These are phyloP conservation scores for Autographa gamma DNA, from an alignment of 2,888 invertebrate species.

Conservation along the genomic window DNA sequence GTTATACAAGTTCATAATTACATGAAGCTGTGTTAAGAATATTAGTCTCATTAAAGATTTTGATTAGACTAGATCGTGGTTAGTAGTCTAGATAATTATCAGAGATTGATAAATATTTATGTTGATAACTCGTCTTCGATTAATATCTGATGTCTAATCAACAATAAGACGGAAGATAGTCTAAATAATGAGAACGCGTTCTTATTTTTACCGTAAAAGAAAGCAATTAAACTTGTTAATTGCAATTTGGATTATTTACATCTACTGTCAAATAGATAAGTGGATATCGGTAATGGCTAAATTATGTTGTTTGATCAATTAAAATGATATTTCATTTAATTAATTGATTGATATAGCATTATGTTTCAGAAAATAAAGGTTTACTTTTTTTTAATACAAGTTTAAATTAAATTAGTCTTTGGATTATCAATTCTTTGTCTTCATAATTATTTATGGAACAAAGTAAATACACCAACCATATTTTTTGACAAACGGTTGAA, in stretches of 20 bases:
- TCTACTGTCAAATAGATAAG: not conserved
- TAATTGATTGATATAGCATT: not conserved
- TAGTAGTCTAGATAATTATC: not conserved
- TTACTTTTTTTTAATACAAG: too few species aligned
- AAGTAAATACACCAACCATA: too few species aligned
- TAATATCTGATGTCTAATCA: not conserved
- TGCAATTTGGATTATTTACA: not conserved
- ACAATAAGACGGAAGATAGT: not conserved
- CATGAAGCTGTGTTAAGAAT: too few species aligned
- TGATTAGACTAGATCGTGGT: not conserved
- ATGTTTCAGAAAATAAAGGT: not conserved
- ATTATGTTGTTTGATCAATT: slow-evolving; percentile 1
- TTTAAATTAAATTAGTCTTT: too few species aligned
- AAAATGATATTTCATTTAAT: not conserved
- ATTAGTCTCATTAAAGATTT: not conserved
- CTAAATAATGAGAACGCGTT: not conserved
- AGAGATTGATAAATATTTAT: not conserved
- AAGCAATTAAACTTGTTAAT: not conserved
- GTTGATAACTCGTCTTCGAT: not conserved
- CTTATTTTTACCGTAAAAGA: not conserved
- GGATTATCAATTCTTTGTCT: too few species aligned
- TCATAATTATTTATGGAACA: too few species aligned
- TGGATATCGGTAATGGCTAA: not conserved
- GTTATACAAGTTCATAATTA: not conserved
- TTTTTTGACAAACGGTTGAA: too few species aligned